Percentiles rank a stretch among this genome's conserved stretches.
phyloP scores from a whole-genome alignment of 2,797 vertebrate species.

The Darevskia nairensis region DNA sequence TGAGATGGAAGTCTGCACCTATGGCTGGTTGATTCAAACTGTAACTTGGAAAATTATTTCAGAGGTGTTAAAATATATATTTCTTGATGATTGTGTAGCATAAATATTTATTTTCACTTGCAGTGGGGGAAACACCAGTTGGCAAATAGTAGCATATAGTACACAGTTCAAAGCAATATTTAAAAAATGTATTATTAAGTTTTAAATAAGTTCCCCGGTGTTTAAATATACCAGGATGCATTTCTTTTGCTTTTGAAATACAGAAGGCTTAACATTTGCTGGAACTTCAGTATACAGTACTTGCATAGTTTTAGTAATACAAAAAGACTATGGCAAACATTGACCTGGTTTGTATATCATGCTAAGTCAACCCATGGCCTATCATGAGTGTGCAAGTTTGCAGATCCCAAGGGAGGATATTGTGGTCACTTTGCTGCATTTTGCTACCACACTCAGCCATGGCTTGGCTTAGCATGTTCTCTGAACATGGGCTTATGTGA shows the following conservation, averaged over 20 bases:
- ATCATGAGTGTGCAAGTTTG: too few relatives aligned
- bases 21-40: neutral
- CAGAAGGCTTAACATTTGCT: neutral
- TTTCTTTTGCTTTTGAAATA: neutral
- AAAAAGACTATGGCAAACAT: neutral
- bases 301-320: neutral
- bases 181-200: neutral
- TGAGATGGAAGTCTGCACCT: neutral
- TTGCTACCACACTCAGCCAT: too few relatives aligned
- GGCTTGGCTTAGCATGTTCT: too few relatives aligned
- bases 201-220: neutral
- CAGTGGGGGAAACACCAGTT: neutral
- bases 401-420: too few relatives aligned
- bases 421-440: too few relatives aligned
- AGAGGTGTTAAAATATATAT: neutral
- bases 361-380: too few relatives aligned
- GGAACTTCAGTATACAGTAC: neutral
- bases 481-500: too few relatives aligned
- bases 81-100: neutral
- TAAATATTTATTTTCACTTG: neutral
- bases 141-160: neutral
- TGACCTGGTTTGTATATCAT: too few relatives aligned
- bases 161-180: neutral
- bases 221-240: neutral
- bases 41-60: neutral